Conservation (phyloP, 2,888 invertebrate species). For the Mesodorylaimus sp. region DNA sequence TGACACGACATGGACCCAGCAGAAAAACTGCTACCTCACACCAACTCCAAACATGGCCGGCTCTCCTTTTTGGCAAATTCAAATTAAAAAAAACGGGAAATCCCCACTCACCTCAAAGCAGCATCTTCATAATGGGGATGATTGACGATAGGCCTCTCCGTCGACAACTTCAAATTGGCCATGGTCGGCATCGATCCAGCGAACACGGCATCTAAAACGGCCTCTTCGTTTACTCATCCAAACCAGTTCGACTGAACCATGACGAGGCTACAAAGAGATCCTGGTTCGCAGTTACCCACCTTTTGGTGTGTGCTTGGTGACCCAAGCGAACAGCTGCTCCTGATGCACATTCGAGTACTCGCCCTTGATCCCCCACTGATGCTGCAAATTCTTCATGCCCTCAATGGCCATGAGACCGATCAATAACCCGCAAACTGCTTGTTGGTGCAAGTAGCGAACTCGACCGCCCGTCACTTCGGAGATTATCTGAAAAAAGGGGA, state of each 20-base stretch:
- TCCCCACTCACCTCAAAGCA: conserved; percentile 46
- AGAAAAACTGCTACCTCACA: too few species aligned
- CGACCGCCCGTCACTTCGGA: conserved; percentile 6
- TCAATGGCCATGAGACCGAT: conserved; percentile 41
- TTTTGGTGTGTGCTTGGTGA: conserved; percentile 41
- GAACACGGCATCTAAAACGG: conserved; percentile 46
- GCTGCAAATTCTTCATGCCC: conserved; percentile 39
- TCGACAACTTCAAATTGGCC: conserved; percentile 57
- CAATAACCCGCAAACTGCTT: conserved; percentile 37
- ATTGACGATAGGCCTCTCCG: conserved; percentile 56
- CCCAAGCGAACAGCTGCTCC: conserved; percentile 60
- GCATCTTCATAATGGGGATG: conserved; percentile 71
- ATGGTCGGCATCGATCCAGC: conserved; percentile 69
- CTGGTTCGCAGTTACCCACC: background rate
- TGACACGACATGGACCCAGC: too few species aligned
- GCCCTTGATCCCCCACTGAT: conserved; percentile 40
- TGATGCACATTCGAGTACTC: conserved; percentile 52
- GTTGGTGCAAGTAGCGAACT: conserved; percentile 21
- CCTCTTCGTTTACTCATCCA: too few species aligned
- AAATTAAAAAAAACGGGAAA: conserved; percentile 6
- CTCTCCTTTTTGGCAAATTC: too few species aligned
- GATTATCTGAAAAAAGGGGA: conserved; percentile 3
- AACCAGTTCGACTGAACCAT: too few species aligned
- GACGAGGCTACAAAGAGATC: too few species aligned
- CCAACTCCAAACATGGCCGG: too few species aligned